These are phyloP conservation scores for Chironomus striatipennis DNA, from an alignment of 1,140 invertebrate species.

Conservation along the genomic window DNA sequence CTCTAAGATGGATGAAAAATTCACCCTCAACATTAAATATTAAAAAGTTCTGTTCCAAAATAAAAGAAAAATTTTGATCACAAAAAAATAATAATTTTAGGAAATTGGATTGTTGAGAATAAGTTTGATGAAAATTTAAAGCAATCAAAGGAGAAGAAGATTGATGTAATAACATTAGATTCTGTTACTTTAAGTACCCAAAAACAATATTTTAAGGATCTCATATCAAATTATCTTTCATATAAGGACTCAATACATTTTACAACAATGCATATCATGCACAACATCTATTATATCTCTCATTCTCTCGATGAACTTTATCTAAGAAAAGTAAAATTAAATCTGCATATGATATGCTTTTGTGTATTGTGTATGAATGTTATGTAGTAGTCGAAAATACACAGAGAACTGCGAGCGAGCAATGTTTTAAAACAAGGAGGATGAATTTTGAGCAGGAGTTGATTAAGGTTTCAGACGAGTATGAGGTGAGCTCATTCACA, in stretches of 20 bases:
- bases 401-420: background rate
- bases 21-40: too few species aligned
- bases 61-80: too few species aligned
- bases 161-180: too few species aligned
- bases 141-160: too few species aligned
- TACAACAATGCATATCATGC: background rate
- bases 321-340: slow-evolving; percentile 7
- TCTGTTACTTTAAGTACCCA: too few species aligned
- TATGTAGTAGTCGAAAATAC: background rate
- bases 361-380: background rate
- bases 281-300: background rate
- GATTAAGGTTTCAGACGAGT: background rate
- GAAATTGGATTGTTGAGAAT: too few species aligned
- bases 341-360: slow-evolving; percentile 12
- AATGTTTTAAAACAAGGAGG: background rate
- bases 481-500: slow-evolving; percentile 25
- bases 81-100: too few species aligned
- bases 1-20: too few species aligned
- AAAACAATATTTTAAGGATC: background rate
- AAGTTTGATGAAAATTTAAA: too few species aligned
- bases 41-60: too few species aligned
- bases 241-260: background rate
- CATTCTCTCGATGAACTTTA: background rate
- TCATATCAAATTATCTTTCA: too few species aligned
- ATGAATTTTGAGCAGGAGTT: background rate